Evolutionary conservation across 1,140 invertebrate species (phyloP).

Genomic region (Neodiprion fabricii): DNA sequence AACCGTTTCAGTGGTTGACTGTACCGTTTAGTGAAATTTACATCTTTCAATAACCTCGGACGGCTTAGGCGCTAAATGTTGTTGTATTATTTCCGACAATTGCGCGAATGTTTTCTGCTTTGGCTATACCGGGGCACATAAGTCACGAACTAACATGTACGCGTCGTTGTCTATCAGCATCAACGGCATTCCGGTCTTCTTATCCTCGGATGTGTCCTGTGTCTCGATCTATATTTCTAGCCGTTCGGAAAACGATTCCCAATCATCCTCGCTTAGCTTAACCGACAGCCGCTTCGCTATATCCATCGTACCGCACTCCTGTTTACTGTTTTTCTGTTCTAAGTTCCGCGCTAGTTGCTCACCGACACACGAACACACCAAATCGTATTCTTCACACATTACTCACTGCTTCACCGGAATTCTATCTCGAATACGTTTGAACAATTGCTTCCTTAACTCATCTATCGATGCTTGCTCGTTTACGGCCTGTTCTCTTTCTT

Average conservation of each 20-base stretch:
- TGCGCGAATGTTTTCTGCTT: constrained; percentile 30
- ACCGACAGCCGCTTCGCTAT: no score
- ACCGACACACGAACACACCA: no score
- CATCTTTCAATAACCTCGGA: constrained; percentile 39
- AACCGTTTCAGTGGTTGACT: constrained; percentile 29
- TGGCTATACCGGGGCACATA: constrained; percentile 31
- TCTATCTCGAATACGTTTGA: no score
- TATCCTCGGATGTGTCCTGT: constrained; percentile 27
- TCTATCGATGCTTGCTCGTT: no score
- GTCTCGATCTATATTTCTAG: constrained; percentile 32
- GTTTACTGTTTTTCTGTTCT: no score
- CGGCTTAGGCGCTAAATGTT: constrained; percentile 35
- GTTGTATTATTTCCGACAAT: constrained; percentile 27
- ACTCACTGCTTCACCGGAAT: no score
- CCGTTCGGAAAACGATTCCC: constrained; percentile 9
- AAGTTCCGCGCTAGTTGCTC: no score
- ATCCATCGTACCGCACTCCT: no score
- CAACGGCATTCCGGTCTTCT: constrained; percentile 30
- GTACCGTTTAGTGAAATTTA: constrained; percentile 34
- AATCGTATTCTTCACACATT: no score
- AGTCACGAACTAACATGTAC: constrained; percentile 33
- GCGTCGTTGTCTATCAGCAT: constrained; percentile 29
- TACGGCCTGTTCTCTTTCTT: no score
- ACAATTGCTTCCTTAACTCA: no score
- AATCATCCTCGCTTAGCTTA: no score